Percentiles rank a stretch among this genome's conserved stretches.
Conservation (phyloP, 2,888 invertebrate genomes). For the Nymphalis polychloros region DNA sequence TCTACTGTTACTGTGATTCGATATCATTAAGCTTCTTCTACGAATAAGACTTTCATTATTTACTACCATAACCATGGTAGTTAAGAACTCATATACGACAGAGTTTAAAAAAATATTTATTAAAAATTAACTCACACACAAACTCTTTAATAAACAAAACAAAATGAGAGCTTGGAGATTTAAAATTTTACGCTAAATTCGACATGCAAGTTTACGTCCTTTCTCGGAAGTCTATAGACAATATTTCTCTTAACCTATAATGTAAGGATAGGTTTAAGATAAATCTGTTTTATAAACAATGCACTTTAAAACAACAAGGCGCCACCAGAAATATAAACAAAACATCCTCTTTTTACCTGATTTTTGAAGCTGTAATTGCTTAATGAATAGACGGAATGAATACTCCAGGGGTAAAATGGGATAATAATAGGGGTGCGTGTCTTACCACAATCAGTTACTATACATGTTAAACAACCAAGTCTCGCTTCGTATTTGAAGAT, state of each 20-base stretch:
- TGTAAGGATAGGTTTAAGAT: conserved; percentile 1
- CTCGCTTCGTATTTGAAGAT: conserved; percentile 42
- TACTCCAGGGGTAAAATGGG: conserved; percentile 47
- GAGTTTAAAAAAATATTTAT: too few species aligned
- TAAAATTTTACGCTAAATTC: not conserved
- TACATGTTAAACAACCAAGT: conserved; percentile 53
- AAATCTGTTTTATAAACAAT: conserved; percentile 12
- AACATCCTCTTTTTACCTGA: conserved; percentile 28
- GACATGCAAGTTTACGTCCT: not conserved
- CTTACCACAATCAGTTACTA: conserved; percentile 44
- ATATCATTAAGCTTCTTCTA: conserved; percentile 18
- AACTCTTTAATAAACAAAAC: too few species aligned
- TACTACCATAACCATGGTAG: too few species aligned
- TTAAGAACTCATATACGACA: too few species aligned
- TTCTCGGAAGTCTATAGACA: not conserved
- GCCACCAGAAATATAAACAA: conserved; percentile 17
- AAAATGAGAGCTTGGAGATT: too few species aligned
- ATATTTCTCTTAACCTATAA: not conserved
- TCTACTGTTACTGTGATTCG: conserved; percentile 12
- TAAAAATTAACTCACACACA: too few species aligned
- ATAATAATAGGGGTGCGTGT: conserved; percentile 45
- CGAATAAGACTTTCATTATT: too few species aligned
- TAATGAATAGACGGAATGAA: conserved; percentile 51
- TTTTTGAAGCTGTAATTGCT: conserved; percentile 51
- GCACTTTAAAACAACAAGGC: conserved; percentile 8